These are phyloP conservation scores for Papilio gigon DNA, from an alignment of 2,888 invertebrate genomes.

Conservation along the genomic window DNA sequence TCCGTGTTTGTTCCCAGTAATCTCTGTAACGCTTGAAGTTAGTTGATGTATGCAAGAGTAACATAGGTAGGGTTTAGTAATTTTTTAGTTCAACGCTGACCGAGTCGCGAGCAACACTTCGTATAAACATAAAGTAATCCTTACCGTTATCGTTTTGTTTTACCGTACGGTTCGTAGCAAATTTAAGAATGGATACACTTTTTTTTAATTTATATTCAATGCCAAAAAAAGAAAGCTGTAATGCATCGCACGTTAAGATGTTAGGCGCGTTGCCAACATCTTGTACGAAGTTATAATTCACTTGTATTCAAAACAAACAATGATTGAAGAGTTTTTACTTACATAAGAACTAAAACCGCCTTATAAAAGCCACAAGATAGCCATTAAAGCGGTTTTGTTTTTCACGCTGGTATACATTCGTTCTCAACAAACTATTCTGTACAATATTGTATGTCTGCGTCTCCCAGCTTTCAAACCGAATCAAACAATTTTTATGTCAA, in stretches of 20 bases:
- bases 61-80: too few relatives aligned
- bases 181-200: neutral
- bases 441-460: too few relatives aligned
- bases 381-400: constrained; percentile 36
- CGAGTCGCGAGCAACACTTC: too few relatives aligned
- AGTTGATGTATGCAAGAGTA: too few relatives aligned
- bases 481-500: neutral
- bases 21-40: too few relatives aligned
- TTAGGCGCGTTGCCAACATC: constrained; percentile 71
- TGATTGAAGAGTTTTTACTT: constrained; percentile 52
- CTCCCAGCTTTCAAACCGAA: too few relatives aligned
- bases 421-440: neutral
- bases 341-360: constrained; percentile 19
- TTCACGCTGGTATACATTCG: neutral
- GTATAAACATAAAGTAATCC: too few relatives aligned
- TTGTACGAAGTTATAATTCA: constrained; percentile 66
- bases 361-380: constrained; percentile 26
- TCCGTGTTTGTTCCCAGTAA: too few relatives aligned
- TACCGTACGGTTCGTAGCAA: neutral
- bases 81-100: too few relatives aligned
- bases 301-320: constrained; percentile 59
- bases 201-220: neutral
- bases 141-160: too few relatives aligned
- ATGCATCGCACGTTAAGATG: constrained; percentile 27
- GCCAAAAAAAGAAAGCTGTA: neutral